These are phyloP conservation scores for Spea hammondii DNA, from an alignment of 2,797 vertebrate genomes.

Conservation along the genomic window DNA sequence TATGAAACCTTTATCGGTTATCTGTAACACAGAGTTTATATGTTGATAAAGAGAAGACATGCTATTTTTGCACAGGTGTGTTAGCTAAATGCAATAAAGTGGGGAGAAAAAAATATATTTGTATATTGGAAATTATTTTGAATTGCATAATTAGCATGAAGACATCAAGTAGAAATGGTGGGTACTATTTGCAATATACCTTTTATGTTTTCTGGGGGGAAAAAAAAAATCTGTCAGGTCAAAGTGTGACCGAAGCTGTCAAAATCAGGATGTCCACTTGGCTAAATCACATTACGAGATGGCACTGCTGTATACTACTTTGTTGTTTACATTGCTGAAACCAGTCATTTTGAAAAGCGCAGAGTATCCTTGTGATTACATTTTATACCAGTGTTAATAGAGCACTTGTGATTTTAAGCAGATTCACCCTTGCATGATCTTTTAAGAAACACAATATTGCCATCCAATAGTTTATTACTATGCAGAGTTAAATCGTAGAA, in stretches of 20 bases:
- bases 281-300: slow-evolving; percentile 41
- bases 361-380: slow-evolving; percentile 21
- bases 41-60: background rate
- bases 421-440: slow-evolving; percentile 17
- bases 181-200: background rate
- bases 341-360: slow-evolving; percentile 15
- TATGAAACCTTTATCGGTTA: background rate
- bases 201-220: background rate
- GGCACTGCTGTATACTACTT: slow-evolving; percentile 23
- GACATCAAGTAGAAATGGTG: too few relatives aligned
- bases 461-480: slow-evolving; percentile 9
- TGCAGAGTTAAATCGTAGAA: background rate
- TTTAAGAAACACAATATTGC: slow-evolving; percentile 27
- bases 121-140: too few relatives aligned
- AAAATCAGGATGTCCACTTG: slow-evolving; percentile 39
- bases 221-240: background rate
- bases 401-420: slow-evolving; percentile 22
- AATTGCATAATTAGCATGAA: too few relatives aligned
- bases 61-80: too few relatives aligned
- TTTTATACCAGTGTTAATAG: slow-evolving; percentile 35
- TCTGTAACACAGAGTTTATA: background rate
- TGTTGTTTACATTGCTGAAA: slow-evolving; percentile 37
- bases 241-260: slow-evolving; percentile 14
- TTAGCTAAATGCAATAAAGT: too few relatives aligned
- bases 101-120: too few relatives aligned